Evolutionary conservation across 2,113 vertebrate species (phyloP), one percentile per base, ranked within the genome.

Genomic region (Stegastes partitus): DNA sequence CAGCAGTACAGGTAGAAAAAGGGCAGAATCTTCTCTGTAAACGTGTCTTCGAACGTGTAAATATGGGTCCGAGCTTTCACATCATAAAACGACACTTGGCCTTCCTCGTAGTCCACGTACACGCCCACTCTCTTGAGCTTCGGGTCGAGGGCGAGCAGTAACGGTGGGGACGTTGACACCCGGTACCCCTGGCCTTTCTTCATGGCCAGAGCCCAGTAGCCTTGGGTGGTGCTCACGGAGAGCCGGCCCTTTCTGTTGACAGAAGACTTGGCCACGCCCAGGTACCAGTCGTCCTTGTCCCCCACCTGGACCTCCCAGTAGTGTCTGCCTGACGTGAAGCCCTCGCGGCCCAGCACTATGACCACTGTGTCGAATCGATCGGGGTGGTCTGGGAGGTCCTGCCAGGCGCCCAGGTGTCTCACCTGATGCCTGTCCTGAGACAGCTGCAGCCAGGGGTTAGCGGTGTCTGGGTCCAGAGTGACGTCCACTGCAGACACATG

Each of bases 101-200:
- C 96, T 8, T 95, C 96, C 49, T 97, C 96, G 0, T 94, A 96
- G 92, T 98, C 96, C 85, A 97, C 82, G 37, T 96, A 98, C 14
- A 97, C 92, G 0, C 97, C 96, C 1, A 97, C 94, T 11, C 91
- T 81, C 47, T 91, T 94, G 54, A 94, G 95, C 45, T 74, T 95
- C 87, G 83, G 83, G 86, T 72, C 79, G 21, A 92, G 94, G 34
- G 67, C 53, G 47, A 97, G 94, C 16, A 87, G 55, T 3, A 84
- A 2, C 0, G 93, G 93, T 0, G 94, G 95, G 1, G 91, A 83
- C 1, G 94, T 91, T 6, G 95, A 95, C 11, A 69, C 92, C 0
- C 94, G 80, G 80, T 95, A 95, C 11, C 89, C 94, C 7, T 90
- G 91, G 18, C 92, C 91, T 66, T 93, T 95, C 83, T 95, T 95